Conservation (phyloP, 2,113 vertebrate species). For the Neogale vison region DNA sequence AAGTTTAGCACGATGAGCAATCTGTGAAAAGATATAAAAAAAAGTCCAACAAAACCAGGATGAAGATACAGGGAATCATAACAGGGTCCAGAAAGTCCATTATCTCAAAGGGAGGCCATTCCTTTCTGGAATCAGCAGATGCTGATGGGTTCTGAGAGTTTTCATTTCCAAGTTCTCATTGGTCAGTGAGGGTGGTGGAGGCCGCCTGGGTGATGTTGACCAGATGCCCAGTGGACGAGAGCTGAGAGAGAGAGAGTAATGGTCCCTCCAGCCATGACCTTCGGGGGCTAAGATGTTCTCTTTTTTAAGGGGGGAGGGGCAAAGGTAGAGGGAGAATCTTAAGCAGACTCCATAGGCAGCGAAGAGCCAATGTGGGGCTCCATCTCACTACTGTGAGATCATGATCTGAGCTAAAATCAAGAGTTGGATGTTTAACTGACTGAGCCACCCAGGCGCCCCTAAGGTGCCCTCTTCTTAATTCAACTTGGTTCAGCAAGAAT, state of each 20-base stretch:
- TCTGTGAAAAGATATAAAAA: neutral
- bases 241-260: neutral
- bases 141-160: neutral
- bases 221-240: neutral
- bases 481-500: neutral
- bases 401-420: neutral
- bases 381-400: neutral
- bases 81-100: neutral
- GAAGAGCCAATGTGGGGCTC: neutral
- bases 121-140: neutral
- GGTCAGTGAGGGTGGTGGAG: neutral
- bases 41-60: neutral
- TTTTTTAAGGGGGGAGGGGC: neutral
- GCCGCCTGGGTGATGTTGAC: neutral
- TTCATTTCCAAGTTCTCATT: neutral
- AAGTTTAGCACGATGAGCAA: neutral
- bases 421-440: neutral
- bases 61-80: neutral
- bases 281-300: neutral
- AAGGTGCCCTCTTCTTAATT: neutral
- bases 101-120: neutral
- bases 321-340: neutral
- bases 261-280: neutral
- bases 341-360: neutral
- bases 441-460: neutral